Conservation (phyloP, 2,113 vertebrate genomes). For the Pipa parva region DNA sequence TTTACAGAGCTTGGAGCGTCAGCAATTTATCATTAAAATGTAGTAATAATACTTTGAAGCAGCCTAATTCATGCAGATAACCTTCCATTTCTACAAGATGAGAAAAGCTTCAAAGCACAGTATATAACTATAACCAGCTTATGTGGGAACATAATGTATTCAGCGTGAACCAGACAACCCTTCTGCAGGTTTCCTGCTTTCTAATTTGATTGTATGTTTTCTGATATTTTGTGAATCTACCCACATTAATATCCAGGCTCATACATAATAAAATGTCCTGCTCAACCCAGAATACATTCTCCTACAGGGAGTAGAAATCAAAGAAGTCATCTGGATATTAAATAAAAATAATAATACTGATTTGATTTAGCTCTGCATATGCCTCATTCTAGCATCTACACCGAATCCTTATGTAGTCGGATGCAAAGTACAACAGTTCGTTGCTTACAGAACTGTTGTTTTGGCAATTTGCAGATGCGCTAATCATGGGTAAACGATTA, state of each 20-base stretch:
- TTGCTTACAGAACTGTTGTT: neutral
- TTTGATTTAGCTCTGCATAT: constrained; percentile 20
- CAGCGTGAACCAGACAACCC: constrained; percentile 26
- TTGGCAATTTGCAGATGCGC: too few species aligned
- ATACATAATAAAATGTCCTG: constrained; percentile 47
- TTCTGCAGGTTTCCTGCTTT: constrained; percentile 24
- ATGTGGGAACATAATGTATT: constrained; percentile 31
- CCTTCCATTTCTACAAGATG: neutral
- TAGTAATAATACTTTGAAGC: neutral
- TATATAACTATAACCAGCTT: constrained; percentile 52
- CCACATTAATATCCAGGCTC: constrained; percentile 41
- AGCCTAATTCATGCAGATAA: neutral
- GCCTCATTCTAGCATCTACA: neutral
- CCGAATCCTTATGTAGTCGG: constrained; percentile 25
- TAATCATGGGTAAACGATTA: too few species aligned
- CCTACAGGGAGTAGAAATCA: constrained; percentile 45
- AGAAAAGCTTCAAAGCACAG: constrained; percentile 36
- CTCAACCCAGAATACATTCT: constrained; percentile 45
- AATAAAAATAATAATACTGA: constrained; percentile 52
- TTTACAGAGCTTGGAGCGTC: neutral
- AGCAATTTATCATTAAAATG: neutral
- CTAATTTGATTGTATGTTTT: constrained; percentile 44
- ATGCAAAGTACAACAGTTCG: neutral
- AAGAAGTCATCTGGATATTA: constrained; percentile 43
- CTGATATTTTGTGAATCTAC: constrained; percentile 29